Conservation (phyloP, 2,888 invertebrate species). For the Seira sanloemensis region DNA sequence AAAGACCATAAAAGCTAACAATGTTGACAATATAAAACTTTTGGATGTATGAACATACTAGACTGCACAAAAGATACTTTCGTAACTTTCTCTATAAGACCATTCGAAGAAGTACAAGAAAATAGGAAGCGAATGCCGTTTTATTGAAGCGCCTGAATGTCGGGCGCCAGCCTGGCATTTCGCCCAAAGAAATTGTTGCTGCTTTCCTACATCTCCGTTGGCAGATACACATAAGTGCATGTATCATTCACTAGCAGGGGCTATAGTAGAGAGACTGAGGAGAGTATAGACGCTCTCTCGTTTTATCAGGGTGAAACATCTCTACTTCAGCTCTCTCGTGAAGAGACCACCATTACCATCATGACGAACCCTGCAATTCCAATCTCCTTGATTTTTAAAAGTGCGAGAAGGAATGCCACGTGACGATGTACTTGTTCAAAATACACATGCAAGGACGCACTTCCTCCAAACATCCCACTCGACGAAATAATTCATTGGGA, state of each 20-base stretch:
- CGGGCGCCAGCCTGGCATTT: slow-evolving; percentile 74
- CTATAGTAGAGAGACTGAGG: background rate
- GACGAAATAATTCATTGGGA: background rate
- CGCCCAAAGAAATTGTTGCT: slow-evolving; percentile 72
- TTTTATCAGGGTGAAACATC: background rate
- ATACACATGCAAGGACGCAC: background rate
- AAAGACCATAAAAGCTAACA: slow-evolving; percentile 8
- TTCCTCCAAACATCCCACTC: background rate
- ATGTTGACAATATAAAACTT: slow-evolving; percentile 11
- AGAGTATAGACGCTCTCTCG: background rate
- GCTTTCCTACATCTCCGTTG: slow-evolving; percentile 51
- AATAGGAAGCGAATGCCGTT: slow-evolving; percentile 66
- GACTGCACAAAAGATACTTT: slow-evolving; percentile 10
- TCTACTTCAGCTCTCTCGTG: background rate
- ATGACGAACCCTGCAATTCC: background rate
- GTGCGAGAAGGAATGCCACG: background rate
- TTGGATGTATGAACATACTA: background rate
- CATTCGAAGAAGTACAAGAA: slow-evolving; percentile 23
- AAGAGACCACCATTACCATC: background rate
- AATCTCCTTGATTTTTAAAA: background rate
- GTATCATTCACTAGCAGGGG: background rate
- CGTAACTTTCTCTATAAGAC: background rate
- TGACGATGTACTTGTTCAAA: background rate
- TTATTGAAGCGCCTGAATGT: slow-evolving; percentile 73
- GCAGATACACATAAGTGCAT: slow-evolving; percentile 17